Base-by-base conservation (phyloP, 2,888 invertebrate species). In the Autographa gamma region DNA sequence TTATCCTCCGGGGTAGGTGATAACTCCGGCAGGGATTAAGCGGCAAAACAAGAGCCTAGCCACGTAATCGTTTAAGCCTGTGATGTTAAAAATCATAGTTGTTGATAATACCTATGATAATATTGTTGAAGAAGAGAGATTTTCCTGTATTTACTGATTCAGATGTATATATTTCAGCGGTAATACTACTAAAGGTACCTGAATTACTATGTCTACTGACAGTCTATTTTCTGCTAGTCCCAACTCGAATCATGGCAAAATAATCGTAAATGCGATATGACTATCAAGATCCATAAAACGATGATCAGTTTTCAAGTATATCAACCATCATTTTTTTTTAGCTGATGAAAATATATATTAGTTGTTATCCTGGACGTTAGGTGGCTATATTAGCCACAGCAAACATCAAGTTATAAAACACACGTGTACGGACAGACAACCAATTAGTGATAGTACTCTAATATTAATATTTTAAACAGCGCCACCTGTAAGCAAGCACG, bases 401-500 rank as follows among this genome's bases (percentile, higher is more conserved):
- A 2, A n/a, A n/a, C 48, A 48, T n/a, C 6, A 48, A 48, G 48
- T 48, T 48, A 14, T 48, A n/a, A 48, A 48, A n/a, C 48, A n/a
- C 48, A 48, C 48, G 48, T 48, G 48, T 7, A 16, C 48, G 48
- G n/a, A 54, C 18, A 43, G 62, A 77, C 62, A 77, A 73, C 56
- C 52, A 43, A 73, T 58, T 52, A 32, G 48, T 48, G 38, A 62
- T 69, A 64, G 66, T 67, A 34, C 18, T 52, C 19, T 48, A 25
- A 59, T 66, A 68, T 72, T 71, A 71, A 83, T 74, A 64, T 74
- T 72, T 71, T 48, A 72, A 67, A 79, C 32, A 58, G 38, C 79
- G 64, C 19, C 73, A 83, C 74, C 79, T 84, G 80, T 69, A 75
- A 73, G 69, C 79, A 79, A 81, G 84, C 82, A 85, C 78, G 54